A percentile compares a stretch with the other conserved stretches of the same genome.
These are phyloP conservation scores for Symphodus melops DNA, from an alignment of 2,113 vertebrate species.

Conservation along the genomic window DNA sequence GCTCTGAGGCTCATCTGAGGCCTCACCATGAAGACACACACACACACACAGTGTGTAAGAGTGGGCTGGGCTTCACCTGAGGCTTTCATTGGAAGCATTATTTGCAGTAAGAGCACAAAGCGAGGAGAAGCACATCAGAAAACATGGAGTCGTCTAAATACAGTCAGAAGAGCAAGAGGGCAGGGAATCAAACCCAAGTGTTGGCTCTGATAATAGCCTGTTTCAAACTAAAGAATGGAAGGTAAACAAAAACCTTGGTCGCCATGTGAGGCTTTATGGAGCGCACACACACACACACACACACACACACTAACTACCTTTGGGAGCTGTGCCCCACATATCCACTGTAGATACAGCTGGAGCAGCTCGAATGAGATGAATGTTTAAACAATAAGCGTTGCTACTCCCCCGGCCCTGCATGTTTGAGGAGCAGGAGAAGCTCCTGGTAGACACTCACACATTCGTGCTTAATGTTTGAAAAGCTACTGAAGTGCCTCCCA, in stretches of 20 bases:
- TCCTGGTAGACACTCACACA: constrained; percentile 55
- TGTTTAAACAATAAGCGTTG: constrained; percentile 77
- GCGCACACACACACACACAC: background rate
- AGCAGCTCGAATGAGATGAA: constrained; percentile 73
- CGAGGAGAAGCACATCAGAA: background rate
- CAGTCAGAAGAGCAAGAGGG: background rate
- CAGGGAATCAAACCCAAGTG: constrained; percentile 18
- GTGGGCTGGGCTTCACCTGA: too few relatives aligned
- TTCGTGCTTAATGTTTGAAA: constrained; percentile 72
- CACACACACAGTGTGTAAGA: too few relatives aligned
- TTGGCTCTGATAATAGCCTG: background rate
- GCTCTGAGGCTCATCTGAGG: background rate
- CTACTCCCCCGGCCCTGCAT: constrained; percentile 45
- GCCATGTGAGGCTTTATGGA: constrained; percentile 21
- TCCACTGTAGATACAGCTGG: constrained; percentile 73
- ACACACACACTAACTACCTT: constrained; percentile 59
- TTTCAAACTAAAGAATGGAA: constrained; percentile 7
- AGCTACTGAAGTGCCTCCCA: constrained; percentile 68
- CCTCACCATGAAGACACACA: too few relatives aligned
- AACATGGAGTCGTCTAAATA: background rate
- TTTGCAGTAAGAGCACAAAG: background rate
- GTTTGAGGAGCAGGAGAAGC: constrained; percentile 57
- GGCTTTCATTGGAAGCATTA: background rate
- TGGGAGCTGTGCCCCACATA: constrained; percentile 37
- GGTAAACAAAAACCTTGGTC: constrained; percentile 34